Percentiles rank a stretch among this genome's conserved stretches.
Evolutionary conservation across 2,888 invertebrate genomes (phyloP).

Genomic region (Sialis lutaria): DNA sequence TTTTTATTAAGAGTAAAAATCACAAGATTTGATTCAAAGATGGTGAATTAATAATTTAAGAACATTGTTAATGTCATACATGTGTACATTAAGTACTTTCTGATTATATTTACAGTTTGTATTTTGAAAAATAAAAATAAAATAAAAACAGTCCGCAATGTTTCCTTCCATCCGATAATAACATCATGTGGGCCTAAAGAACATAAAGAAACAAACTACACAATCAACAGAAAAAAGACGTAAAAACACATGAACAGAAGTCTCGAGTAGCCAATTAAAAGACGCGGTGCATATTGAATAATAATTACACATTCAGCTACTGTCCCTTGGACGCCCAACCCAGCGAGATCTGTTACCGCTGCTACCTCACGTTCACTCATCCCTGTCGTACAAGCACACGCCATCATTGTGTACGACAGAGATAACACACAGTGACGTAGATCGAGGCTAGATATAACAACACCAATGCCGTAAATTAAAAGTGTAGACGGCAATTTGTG

Average conservation of each 20-base stretch:
- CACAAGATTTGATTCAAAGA: too few relatives aligned
- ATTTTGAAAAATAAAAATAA: too few relatives aligned
- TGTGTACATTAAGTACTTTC: too few relatives aligned
- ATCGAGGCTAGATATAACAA: background rate
- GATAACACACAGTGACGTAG: background rate
- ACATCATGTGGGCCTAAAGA: background rate
- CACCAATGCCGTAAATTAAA: slow-evolving; percentile 17
- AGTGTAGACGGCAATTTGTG: slow-evolving; percentile 27
- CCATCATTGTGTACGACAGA: background rate
- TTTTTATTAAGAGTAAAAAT: too few relatives aligned
- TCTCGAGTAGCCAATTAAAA: slow-evolving; percentile 28
- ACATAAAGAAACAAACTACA: background rate
- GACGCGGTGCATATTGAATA: slow-evolving; percentile 29
- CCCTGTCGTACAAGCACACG: background rate
- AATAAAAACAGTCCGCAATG: too few relatives aligned
- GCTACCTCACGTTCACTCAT: background rate
- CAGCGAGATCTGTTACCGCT: slow-evolving; percentile 2
- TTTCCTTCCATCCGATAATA: too few relatives aligned
- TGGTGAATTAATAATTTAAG: too few relatives aligned
- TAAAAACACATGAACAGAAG: slow-evolving; percentile 10
- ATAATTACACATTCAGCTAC: slow-evolving; percentile 27
- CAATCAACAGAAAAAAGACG: slow-evolving; percentile 4
- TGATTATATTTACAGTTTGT: too few relatives aligned
- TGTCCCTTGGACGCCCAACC: slow-evolving; percentile 13
- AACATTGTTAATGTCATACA: too few relatives aligned